Conservation (phyloP, 2,113 vertebrate genomes). For the Ahaetulla prasina region DNA sequence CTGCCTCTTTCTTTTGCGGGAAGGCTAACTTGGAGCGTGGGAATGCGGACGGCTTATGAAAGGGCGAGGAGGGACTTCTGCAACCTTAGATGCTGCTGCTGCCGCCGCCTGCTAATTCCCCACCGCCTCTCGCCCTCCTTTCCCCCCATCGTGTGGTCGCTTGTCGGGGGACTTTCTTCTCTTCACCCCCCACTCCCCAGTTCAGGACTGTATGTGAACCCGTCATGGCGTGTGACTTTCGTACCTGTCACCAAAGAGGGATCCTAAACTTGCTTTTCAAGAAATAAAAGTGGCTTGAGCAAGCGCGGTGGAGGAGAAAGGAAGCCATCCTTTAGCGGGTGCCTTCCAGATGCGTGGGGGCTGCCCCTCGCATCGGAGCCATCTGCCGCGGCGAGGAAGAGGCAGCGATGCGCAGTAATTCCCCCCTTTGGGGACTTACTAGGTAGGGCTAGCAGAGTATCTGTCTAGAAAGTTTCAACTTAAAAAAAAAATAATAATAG, state of each 20-base stretch:
- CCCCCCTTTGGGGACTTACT: neutral
- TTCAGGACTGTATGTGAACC: neutral
- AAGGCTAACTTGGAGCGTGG: neutral
- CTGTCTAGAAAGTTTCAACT: neutral
- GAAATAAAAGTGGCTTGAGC: neutral
- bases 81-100: neutral
- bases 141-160: neutral
- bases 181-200: neutral
- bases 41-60: neutral
- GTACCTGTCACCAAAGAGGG: neutral
- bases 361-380: neutral
- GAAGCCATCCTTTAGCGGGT: neutral
- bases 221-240: neutral
- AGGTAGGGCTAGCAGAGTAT: neutral
- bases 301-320: neutral
- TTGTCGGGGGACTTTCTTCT: neutral
- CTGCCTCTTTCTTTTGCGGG: neutral
- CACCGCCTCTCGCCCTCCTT: neutral
- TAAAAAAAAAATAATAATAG: neutral
- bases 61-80: neutral
- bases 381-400: neutral
- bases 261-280: neutral
- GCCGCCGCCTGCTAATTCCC: neutral
- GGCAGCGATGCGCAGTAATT: neutral
- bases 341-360: neutral